Percentiles rank a stretch among this genome's conserved stretches.
Conservation (phyloP, 2,113 vertebrate genomes). For the Mirza zaza region DNA sequence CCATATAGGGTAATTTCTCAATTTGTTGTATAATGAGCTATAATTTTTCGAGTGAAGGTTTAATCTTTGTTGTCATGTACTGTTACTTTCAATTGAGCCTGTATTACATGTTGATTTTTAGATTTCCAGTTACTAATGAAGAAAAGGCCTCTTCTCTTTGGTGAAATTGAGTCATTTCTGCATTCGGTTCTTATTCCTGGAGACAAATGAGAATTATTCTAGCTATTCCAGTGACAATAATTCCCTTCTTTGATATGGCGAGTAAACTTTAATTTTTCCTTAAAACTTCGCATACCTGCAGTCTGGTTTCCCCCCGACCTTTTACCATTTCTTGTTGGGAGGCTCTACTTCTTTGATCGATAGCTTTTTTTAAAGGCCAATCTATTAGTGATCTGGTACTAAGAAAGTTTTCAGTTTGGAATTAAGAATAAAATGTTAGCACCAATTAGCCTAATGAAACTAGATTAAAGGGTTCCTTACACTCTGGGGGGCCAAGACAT, state of each 20-base stretch:
- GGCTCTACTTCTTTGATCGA: background rate
- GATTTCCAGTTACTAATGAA: conserved; percentile 30
- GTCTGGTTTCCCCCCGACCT: background rate
- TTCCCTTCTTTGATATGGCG: background rate
- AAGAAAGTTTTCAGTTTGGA: conserved; percentile 26
- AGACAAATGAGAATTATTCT: background rate
- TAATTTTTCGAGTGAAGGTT: conserved; percentile 41
- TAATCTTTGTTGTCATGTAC: background rate
- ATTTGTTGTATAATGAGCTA: background rate
- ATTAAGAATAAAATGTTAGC: conserved; percentile 56
- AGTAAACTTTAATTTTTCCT: background rate
- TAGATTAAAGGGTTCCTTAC: background rate
- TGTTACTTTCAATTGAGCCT: conserved; percentile 35
- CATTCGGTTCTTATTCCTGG: background rate
- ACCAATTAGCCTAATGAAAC: conserved; percentile 34
- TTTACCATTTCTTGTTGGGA: background rate
- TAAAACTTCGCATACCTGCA: background rate
- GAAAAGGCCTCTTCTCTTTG: background rate
- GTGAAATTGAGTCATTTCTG: background rate
- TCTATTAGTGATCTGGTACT: conserved; percentile 5
- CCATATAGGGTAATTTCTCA: background rate
- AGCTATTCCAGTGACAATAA: background rate
- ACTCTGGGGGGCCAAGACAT: conserved; percentile 5
- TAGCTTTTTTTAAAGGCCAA: conserved; percentile 52
- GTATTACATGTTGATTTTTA: conserved; percentile 30